A percentile compares a stretch with the other conserved stretches of the same genome.
These are phyloP conservation scores for Musca vetustissima DNA, from an alignment of 1,140 invertebrate species.

Conservation along the genomic window DNA sequence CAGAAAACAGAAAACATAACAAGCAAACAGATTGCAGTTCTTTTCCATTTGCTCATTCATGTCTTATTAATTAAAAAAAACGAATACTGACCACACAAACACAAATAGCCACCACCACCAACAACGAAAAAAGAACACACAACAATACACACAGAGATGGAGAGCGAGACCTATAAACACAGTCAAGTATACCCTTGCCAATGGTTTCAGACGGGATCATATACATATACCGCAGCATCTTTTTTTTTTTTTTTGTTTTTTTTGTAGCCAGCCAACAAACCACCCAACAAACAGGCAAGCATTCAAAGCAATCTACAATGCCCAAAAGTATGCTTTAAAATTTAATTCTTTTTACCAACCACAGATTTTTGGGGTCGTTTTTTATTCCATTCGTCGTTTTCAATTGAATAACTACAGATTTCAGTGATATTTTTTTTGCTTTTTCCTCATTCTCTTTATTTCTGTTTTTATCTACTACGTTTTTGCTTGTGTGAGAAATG, in stretches of 20 bases:
- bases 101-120: too few species aligned
- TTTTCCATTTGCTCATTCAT: conserved; percentile 3
- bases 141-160: too few species aligned
- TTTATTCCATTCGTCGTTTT: conserved; percentile 1
- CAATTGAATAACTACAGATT: conserved; percentile 7
- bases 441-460: conserved; percentile 1
- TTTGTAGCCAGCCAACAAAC: too few species aligned
- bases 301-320: conserved; percentile 17
- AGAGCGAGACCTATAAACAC: too few species aligned
- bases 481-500: neutral
- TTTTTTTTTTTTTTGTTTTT: too few species aligned
- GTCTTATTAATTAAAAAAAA: conserved; percentile 20
- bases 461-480: neutral
- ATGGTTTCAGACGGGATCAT: too few species aligned
- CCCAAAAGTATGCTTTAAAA: conserved; percentile 31
- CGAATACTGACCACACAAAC: too few species aligned
- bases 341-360: conserved; percentile 26
- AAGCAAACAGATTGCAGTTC: neutral
- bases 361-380: conserved; percentile 24
- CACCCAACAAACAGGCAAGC: neutral
- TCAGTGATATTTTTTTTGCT: neutral
- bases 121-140: too few species aligned
- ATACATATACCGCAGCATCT: too few species aligned
- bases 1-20: neutral
- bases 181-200: too few species aligned